phyloP scores from a whole-genome alignment of 92 coral and sea anemone species.

The Siderastrea radians region DNA sequence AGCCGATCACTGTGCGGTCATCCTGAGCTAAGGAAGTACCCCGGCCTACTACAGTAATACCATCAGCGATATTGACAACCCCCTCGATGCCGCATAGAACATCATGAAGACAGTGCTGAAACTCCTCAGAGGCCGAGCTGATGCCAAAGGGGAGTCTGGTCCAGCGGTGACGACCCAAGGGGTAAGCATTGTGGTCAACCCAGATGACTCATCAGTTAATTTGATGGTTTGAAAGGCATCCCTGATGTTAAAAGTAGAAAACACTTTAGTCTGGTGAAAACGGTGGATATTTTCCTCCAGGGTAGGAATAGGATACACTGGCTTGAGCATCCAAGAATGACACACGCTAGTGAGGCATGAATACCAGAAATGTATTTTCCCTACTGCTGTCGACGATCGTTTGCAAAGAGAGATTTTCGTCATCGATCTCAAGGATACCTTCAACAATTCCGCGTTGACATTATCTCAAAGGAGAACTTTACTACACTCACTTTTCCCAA shows the following conservation, averaged over 20 bases:
- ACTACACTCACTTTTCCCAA: neutral
- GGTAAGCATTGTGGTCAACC: conserved; percentile 59
- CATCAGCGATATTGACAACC: neutral
- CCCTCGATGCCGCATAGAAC: conserved; percentile 28
- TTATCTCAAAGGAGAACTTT: conserved; percentile 50
- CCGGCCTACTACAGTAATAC: conserved; percentile 49
- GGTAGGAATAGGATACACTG: conserved; percentile 47
- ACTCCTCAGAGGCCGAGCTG: conserved; percentile 63
- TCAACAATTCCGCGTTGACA: conserved; percentile 47
- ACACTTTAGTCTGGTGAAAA: conserved; percentile 62
- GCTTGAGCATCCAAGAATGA: conserved; percentile 21
- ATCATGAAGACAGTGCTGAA: conserved; percentile 56
- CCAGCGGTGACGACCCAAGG: conserved; percentile 58
- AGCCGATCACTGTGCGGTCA: conserved; percentile 48
- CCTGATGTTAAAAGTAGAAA: conserved; percentile 68
- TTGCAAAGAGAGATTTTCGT: conserved; percentile 53
- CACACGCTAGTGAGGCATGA: neutral
- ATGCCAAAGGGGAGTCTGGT: conserved; percentile 70
- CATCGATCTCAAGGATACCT: conserved; percentile 59
- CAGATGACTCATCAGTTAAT: conserved; percentile 52
- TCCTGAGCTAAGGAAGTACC: conserved; percentile 39
- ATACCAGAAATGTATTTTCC: conserved; percentile 56
- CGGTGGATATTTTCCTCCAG: conserved; percentile 36
- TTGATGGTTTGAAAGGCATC: conserved; percentile 65
- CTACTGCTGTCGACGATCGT: conserved; percentile 47